phyloP scores from a whole-genome alignment of 2,888 invertebrate genomes.

The Chironomus tentans region DNA sequence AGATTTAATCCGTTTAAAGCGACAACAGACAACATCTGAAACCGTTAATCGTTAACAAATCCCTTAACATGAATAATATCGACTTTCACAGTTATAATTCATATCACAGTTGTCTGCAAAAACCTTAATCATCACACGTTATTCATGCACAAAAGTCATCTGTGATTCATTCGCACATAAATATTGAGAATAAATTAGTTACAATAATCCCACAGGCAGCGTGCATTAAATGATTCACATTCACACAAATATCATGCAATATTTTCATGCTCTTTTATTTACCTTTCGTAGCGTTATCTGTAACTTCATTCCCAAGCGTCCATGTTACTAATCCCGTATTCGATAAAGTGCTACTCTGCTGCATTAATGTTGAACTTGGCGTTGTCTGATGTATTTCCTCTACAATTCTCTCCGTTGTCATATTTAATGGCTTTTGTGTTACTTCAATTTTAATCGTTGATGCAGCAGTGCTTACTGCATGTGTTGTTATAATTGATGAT shows the following conservation, averaged over 20 bases:
- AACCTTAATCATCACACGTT: too few relatives aligned
- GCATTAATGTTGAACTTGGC: neutral
- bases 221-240: too few relatives aligned
- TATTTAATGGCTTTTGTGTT: slow-evolving; percentile 30
- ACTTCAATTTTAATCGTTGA: slow-evolving; percentile 31
- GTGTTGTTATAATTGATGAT: slow-evolving; percentile 32
- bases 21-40: too few relatives aligned
- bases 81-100: too few relatives aligned
- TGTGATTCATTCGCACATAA: slow-evolving; percentile 28
- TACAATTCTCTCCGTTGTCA: slow-evolving; percentile 29
- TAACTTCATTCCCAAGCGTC: slow-evolving; percentile 43
- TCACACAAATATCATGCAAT: too few relatives aligned
- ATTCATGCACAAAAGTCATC: too few relatives aligned
- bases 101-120: too few relatives aligned
- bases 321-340: slow-evolving; percentile 46
- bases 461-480: neutral
- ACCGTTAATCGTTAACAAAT: too few relatives aligned
- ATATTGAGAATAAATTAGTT: neutral
- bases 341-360: slow-evolving; percentile 32
- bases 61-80: too few relatives aligned
- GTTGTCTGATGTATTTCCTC: slow-evolving; percentile 32
- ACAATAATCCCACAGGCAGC: too few relatives aligned
- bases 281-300: slow-evolving; percentile 29
- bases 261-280: neutral
- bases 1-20: too few relatives aligned